Evolutionary conservation across 1,140 invertebrate genomes (phyloP), one percentile per base, ranked within the genome.

Genomic region (Lerema accius): DNA sequence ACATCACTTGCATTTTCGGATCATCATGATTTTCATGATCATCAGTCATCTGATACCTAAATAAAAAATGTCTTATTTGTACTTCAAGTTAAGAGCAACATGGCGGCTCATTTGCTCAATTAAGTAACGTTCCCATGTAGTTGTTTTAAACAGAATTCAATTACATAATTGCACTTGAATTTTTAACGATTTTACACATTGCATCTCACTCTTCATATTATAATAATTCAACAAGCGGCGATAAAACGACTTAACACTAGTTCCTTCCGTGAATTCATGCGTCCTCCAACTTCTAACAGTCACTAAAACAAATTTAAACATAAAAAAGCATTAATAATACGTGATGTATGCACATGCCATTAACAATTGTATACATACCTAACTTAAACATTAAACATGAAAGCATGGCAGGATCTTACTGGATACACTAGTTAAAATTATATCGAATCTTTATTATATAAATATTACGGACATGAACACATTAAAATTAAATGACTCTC

Each of bases 401-500:
- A 55, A 28, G 10, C 19, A 55, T 55, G 51, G 51, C 39, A 55
- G 51, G 39, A 28, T 23, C n/a, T 13, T 6, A 14, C 17, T 55
- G 17, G 17, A 55, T 42, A 42, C 17, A 42, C 11, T 23, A 23
- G 9, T 9, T 23, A 42, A 1, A 43, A 16, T 28, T 14, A 15
- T 40, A 39, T 53, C 17, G 9, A 26, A 51, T 51, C 37, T 53
- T 16, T 55, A 55, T 55, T 28, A 6, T 42, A 55, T 4, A n/a
- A n/a, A n/a, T 32, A 32, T 26, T 43, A 39, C 40, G 23, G 26
- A 51, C 37, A 61, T 61, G 17, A 26, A 40, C 16, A 53, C 17
- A 42, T 19, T 40, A 39, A 40, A 53, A 40, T 23, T 50, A 48
- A 50, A 62, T 50, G 49, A 62, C 59, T 42, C 51, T 37, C 59